Base-by-base conservation (phyloP, 2,113 vertebrate species). In the Daboia siamensis region DNA sequence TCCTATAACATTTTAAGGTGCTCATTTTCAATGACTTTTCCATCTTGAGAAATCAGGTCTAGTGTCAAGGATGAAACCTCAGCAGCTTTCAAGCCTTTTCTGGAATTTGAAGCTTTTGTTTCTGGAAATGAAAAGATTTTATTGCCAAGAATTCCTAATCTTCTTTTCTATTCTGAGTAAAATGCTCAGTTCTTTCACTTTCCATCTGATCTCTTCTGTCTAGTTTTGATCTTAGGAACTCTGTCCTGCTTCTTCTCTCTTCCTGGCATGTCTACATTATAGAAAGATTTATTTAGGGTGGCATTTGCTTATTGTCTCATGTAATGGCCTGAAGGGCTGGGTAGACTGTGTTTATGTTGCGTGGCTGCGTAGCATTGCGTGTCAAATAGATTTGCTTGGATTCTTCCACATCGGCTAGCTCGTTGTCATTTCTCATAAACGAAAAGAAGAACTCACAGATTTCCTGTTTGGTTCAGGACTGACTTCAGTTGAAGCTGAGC, bases 361-460 rank as follows among this genome's bases (percentile, higher is more conserved):
- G 9, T 90, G 74, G 17, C 88, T 46, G 7, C 29, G 6, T 7
- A 48, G 0, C 64, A 93, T 90, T 55, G 48, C 17, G 88, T 52
- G 74, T 56, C 93, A 93, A 87, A 61, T 52, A 85, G 94, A 95
- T 93, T 95, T 94, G 94, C 87, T n/a, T 61, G 54, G 3, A 7
- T 15, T 59, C 46, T 74, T 94, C 54, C 39, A 95, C 93, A 39
- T 33, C 51, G 2, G 87, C 4, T 33, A 59, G 85, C 11, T 94
- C 69, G 94, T 95, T 91, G 89, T 94, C 91, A 93, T 91, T 87
- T 93, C 93, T 23, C 59, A 92, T 95, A 87, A 92, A 59, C 87
- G 87, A 94, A 93, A 95, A 90, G 93, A 93, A 84, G 87, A 91
- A 5, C 13, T 29, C 56, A 74, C 91, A 88, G 56, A 92, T 92